phyloP scores from a whole-genome alignment of 1,140 invertebrate species.

The Drepana arcuata region DNA sequence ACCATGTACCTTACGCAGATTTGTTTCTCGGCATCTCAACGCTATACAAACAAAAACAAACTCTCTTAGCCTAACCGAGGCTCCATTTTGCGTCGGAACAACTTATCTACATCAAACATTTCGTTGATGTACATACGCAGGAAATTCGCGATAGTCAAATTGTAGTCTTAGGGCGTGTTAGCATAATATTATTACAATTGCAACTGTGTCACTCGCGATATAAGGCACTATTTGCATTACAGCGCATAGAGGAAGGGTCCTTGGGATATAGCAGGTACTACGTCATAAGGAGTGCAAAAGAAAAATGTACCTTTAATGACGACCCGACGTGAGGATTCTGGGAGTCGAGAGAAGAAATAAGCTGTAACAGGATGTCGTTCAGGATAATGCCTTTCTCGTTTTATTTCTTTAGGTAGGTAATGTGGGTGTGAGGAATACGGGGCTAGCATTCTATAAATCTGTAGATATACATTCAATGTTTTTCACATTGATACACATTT shows the following conservation, averaged over 20 bases:
- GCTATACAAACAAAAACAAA: conserved; percentile 34
- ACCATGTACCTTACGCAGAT: conserved; percentile 69
- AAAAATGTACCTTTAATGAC: conserved; percentile 71
- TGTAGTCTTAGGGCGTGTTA: conserved; percentile 65
- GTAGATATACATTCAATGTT: no score
- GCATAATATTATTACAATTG: conserved; percentile 67
- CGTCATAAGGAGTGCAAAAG: conserved; percentile 63
- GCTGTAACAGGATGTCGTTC: conserved; percentile 66
- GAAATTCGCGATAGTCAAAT: conserved; percentile 71
- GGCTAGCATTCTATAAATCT: conserved; percentile 1
- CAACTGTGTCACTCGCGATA: conserved; percentile 56
- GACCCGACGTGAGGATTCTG: conserved; percentile 59
- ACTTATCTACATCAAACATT: conserved; percentile 37
- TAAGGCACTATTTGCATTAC: conserved; percentile 63
- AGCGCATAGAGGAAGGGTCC: conserved; percentile 42
- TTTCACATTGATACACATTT: no score
- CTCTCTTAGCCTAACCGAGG: conserved; percentile 26
- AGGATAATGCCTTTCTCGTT: conserved; percentile 59
- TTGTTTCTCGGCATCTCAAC: conserved; percentile 60
- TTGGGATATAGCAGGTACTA: conserved; percentile 50
- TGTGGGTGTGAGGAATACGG: no score
- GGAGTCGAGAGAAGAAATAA: conserved; percentile 61
- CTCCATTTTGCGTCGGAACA: conserved; percentile 27
- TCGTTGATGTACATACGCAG: conserved; percentile 40
- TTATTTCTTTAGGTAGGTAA: conserved; percentile 39